Evolutionary conservation across 2,888 invertebrate genomes (phyloP).

Genomic region (Pristionchus entomophagus): DNA sequence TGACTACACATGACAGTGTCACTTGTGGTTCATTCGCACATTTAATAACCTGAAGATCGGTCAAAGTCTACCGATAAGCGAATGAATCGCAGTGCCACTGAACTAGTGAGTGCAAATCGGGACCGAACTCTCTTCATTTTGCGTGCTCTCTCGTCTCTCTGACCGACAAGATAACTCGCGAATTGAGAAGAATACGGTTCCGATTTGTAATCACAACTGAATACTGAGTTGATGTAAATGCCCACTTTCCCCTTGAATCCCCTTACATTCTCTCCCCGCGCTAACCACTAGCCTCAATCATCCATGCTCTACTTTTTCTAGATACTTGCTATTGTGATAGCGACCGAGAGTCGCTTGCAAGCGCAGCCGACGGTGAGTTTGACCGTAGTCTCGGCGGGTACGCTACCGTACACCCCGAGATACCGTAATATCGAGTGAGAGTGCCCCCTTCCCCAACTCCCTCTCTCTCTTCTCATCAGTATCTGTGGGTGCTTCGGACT

Average conservation of each 20-base stretch:
- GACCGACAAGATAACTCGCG: no score
- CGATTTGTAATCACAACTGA: no score
- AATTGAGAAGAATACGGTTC: no score
- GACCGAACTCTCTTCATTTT: no score
- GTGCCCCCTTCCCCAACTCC: not conserved
- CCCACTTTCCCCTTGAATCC: not conserved
- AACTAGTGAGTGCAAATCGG: no score
- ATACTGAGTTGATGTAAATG: no score
- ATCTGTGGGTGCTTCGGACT: constrained; percentile 40
- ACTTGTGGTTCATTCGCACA: no score
- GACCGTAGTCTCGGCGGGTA: not conserved
- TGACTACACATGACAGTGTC: no score
- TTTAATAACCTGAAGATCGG: no score
- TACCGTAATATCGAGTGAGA: constrained; percentile 28
- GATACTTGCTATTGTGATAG: constrained; percentile 18
- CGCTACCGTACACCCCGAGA: not conserved
- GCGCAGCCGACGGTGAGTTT: constrained; percentile 17
- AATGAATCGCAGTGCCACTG: no score
- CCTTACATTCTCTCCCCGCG: constrained; percentile 1
- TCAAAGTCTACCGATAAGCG: no score
- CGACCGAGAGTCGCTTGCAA: constrained; percentile 27
- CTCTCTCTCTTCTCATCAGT: not conserved
- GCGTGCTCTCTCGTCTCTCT: no score
- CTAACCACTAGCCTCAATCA: constrained; percentile 1
- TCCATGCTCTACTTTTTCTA: constrained; percentile 9